Base-by-base conservation (phyloP, 2,797 vertebrate species). In the Esox masquinongy region DNA sequence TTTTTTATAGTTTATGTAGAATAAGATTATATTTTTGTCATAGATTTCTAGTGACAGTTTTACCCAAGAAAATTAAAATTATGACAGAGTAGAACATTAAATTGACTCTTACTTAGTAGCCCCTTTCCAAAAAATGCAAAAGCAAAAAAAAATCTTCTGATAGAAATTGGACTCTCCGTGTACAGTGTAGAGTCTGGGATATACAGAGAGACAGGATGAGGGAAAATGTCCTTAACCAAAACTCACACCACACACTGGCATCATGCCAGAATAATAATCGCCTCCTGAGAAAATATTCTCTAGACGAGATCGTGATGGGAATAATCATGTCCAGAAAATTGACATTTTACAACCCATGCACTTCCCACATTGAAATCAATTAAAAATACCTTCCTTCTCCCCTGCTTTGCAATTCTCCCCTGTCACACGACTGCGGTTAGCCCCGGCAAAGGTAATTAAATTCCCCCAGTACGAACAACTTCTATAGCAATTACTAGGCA, bases 401-500 rank as follows among this genome's bases (percentile, higher is more conserved):
- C 22, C 22, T 61, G 22, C 34, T 56, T 4, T 61, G 34, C 19
- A 61, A 73, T 61, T 39, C 36, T 5, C 71, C 51, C 15, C 26
- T 12, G 31, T 73, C 53, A 61, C 71, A 61, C 31, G 51, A 53
- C 8, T 53, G 70, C 31, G 16, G 34, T 61, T 73, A 24, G 61
- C 71, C 16, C 71, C 22, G 22, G 71, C 16, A 36, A 59, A 61
- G 34, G 34, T 73, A 73, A 73, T 73, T 61, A 26, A 73, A 47
- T 61, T 61, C 29, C 34, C 39, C 53, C 61, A 51, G 71, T 73
- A 39, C 24, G 22, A 72, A 72, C 12, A 16, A 56, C 50, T 72
- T 68, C 12, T 68, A 68, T 51, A 53, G 63, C 63, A 75, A 53
- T 75, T 69, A 75, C 50, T 34, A 15, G 49, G 26, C 70, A 31